Evolutionary conservation across 2,797 vertebrate genomes (phyloP).

Genomic region (Acrossocheilus wenchowensis): DNA sequence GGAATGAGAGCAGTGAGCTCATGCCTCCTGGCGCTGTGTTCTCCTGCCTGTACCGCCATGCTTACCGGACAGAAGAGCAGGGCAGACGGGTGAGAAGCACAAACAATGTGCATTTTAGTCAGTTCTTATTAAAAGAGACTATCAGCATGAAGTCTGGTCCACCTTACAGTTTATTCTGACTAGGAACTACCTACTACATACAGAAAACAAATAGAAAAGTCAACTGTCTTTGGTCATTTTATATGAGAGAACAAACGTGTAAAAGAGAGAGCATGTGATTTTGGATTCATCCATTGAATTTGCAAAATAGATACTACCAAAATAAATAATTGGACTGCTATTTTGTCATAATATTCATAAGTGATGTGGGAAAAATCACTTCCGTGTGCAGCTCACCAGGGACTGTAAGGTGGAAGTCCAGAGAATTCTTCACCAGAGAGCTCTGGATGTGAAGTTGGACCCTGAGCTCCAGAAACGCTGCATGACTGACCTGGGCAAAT

Average conservation of each 20-base stretch:
- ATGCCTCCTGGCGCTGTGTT: constrained; percentile 88
- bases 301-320: background rate
- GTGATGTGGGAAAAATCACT: background rate
- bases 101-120: background rate
- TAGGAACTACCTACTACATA: background rate
- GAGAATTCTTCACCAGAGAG: constrained; percentile 94
- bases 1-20: constrained; percentile 88
- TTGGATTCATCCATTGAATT: background rate
- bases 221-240: background rate
- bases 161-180: background rate
- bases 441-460: constrained; percentile 95
- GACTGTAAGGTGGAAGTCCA: constrained; percentile 97
- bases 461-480: constrained; percentile 93
- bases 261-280: background rate
- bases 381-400: constrained; percentile 83
- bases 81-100: constrained; percentile 82
- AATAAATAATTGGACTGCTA: background rate
- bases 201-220: background rate
- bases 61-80: constrained; percentile 88
- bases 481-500: constrained; percentile 95
- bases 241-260: background rate
- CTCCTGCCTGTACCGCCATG: constrained; percentile 88
- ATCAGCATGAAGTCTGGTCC: background rate
- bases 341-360: background rate
- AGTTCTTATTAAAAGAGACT: background rate